Evolutionary conservation across 2,888 invertebrate species (phyloP).

Genomic region (Cryptophagus acutangulus): DNA sequence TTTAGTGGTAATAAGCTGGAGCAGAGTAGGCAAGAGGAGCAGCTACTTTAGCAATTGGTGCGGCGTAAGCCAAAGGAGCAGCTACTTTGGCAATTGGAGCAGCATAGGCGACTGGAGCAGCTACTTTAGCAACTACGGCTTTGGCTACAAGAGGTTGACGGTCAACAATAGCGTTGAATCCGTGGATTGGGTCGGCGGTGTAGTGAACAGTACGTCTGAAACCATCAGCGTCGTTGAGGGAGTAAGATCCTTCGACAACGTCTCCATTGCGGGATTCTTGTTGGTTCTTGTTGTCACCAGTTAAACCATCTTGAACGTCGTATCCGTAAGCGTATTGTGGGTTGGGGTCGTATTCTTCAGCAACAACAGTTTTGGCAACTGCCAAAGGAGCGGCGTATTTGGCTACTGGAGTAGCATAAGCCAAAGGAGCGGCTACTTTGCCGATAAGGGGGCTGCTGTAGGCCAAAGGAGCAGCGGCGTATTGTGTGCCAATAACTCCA

Average conservation of each 20-base stretch:
- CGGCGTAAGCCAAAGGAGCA: slow-evolving; percentile 26
- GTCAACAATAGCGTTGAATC: slow-evolving; percentile 55
- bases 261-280: slow-evolving; percentile 61
- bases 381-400: slow-evolving; percentile 23
- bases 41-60: slow-evolving; percentile 18
- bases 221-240: slow-evolving; percentile 58
- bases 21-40: slow-evolving; percentile 22
- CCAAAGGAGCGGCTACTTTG: slow-evolving; percentile 17
- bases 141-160: slow-evolving; percentile 48
- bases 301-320: slow-evolving; percentile 53
- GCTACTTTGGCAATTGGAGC: slow-evolving; percentile 22
- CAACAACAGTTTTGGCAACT: slow-evolving; percentile 22
- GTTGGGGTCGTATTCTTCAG: slow-evolving; percentile 33
- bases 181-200: slow-evolving; percentile 43
- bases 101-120: slow-evolving; percentile 31
- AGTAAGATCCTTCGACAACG: slow-evolving; percentile 54
- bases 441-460: neutral
- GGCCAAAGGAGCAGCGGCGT: slow-evolving; percentile 20
- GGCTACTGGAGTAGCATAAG: slow-evolving; percentile 17
- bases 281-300: slow-evolving; percentile 56
- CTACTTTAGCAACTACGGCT: slow-evolving; percentile 33
- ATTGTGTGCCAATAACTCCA: slow-evolving; percentile 15
- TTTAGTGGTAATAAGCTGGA: slow-evolving; percentile 1
- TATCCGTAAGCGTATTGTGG: slow-evolving; percentile 56
- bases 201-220: slow-evolving; percentile 53